phyloP scores from a whole-genome alignment of 2,113 vertebrate genomes.

The Salminus brasiliensis region DNA sequence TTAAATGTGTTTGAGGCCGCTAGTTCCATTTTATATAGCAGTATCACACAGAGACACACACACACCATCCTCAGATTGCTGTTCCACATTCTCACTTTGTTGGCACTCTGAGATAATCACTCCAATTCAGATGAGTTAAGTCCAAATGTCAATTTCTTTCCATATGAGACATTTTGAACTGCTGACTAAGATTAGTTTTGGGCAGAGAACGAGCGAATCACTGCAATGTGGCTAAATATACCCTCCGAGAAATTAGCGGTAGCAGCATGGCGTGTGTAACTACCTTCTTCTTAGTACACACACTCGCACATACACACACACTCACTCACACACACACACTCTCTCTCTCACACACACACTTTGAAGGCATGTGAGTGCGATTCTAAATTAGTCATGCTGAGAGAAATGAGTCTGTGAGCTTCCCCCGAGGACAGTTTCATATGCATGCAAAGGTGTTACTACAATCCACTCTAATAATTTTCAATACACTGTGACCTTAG shows the following conservation, averaged over 20 bases:
- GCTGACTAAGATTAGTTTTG: constrained; percentile 27
- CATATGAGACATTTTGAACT: constrained; percentile 20
- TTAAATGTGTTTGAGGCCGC: not conserved
- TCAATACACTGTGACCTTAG: constrained; percentile 29
- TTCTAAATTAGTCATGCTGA: constrained; percentile 45
- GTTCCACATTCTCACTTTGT: not conserved
- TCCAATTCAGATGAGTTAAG: not conserved
- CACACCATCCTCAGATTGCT: not conserved
- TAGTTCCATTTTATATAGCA: not conserved
- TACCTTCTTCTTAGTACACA: constrained; percentile 30
- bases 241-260: constrained; percentile 5
- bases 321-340: constrained; percentile 18
- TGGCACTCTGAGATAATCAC: not conserved
- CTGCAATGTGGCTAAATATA: constrained; percentile 33
- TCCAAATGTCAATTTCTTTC: constrained; percentile 6
- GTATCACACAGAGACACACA: not conserved
- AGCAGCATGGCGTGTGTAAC: not conserved
- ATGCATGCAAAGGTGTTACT: constrained; percentile 35
- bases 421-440: constrained; percentile 37
- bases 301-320: too few relatives aligned
- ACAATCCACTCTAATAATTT: constrained; percentile 42
- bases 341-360: constrained; percentile 19
- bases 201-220: constrained; percentile 11
- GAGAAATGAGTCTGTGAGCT: constrained; percentile 25
- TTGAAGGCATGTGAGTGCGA: constrained; percentile 7